Conservation (phyloP, 2,888 invertebrate genomes). For the Diogma glabrata region DNA sequence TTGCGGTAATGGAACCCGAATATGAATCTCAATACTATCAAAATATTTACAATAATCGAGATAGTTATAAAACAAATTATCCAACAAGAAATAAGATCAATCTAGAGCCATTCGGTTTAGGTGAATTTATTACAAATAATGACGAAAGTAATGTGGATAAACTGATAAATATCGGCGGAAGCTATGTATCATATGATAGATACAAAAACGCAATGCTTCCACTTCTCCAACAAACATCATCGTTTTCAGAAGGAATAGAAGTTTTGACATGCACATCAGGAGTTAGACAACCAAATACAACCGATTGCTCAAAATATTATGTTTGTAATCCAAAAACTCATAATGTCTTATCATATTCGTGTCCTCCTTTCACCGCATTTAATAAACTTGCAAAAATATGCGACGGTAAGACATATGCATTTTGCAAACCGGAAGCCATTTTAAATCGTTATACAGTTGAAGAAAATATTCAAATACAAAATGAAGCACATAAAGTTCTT, state of each 20-base stretch:
- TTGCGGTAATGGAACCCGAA: not conserved
- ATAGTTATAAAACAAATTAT: too few species aligned
- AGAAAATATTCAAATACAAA: slow-evolving; percentile 28
- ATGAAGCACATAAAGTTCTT: slow-evolving; percentile 30
- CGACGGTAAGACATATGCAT: slow-evolving; percentile 33
- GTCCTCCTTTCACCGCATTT: slow-evolving; percentile 39
- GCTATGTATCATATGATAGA: slow-evolving; percentile 30
- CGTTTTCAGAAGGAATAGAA: slow-evolving; percentile 20
- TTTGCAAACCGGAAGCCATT: slow-evolving; percentile 28
- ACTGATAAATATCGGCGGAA: slow-evolving; percentile 30
- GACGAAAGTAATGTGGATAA: slow-evolving; percentile 10
- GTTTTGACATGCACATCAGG: slow-evolving; percentile 36
- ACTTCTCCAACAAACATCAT: slow-evolving; percentile 10
- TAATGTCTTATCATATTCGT: slow-evolving; percentile 35
- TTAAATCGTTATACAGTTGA: slow-evolving; percentile 25
- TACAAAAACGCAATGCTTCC: slow-evolving; percentile 30
- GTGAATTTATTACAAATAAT: too few species aligned
- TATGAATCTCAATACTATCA: not conserved
- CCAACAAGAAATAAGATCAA: too few species aligned
- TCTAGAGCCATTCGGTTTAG: too few species aligned
- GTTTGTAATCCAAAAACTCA: slow-evolving; percentile 38
- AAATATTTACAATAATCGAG: too few species aligned
- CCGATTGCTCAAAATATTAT: slow-evolving; percentile 40
- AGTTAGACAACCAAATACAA: slow-evolving; percentile 37
- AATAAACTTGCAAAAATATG: slow-evolving; percentile 37